Percentiles rank a stretch among this genome's conserved stretches.
Evolutionary conservation across 2,797 vertebrate species (phyloP).

Genomic region (Babyrousa celebensis): DNA sequence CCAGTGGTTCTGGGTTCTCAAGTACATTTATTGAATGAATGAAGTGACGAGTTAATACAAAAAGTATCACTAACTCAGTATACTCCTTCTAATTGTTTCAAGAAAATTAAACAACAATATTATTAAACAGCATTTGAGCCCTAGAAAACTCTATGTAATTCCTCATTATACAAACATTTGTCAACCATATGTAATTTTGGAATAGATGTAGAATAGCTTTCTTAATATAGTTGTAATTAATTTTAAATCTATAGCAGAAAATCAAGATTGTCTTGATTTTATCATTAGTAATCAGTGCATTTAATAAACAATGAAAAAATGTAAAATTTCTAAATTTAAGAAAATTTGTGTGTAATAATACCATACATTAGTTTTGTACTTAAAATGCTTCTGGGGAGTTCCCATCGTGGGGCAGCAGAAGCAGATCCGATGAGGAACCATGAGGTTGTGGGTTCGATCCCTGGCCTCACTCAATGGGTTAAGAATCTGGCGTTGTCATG

Average conservation of each 20-base stretch:
- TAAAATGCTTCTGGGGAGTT: not conserved
- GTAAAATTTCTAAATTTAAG: not conserved
- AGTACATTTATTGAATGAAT: slow-evolving; percentile 12
- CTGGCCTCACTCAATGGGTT: too few species aligned
- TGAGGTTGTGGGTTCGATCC: too few species aligned
- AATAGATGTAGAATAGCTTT: not conserved
- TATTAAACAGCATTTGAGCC: not conserved
- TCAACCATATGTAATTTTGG: not conserved
- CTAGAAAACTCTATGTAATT: not conserved
- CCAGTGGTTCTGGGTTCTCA: not conserved
- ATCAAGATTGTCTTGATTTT: not conserved
- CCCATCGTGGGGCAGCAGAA: too few species aligned
- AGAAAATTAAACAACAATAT: slow-evolving; percentile 11
- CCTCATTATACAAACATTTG: not conserved
- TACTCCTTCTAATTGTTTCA: not conserved
- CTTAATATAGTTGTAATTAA: not conserved
- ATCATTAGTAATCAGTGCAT: not conserved
- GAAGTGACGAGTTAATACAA: not conserved
- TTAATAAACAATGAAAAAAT: not conserved
- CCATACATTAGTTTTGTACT: not conserved
- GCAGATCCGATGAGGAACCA: too few species aligned
- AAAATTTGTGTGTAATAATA: not conserved
- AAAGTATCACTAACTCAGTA: not conserved
- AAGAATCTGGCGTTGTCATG: too few species aligned
- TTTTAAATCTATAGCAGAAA: slow-evolving; percentile 29